Percentiles rank a stretch among this genome's conserved stretches.
Evolutionary conservation across 2,888 invertebrate species (phyloP).

Genomic region (Merodon equestris): DNA sequence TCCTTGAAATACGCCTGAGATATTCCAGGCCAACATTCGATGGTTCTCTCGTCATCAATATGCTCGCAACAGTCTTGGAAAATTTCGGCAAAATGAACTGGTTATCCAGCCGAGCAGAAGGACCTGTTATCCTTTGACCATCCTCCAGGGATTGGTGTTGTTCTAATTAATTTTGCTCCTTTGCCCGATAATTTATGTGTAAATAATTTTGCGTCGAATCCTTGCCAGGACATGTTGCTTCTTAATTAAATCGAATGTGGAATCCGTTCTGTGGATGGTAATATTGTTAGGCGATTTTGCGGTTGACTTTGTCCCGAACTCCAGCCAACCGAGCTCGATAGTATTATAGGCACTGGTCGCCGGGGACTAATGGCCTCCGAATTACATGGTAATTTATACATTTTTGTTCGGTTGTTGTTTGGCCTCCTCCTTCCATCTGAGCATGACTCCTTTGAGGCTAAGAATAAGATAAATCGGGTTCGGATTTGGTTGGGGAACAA

Average conservation of each 20-base stretch:
- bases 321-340: too few species aligned
- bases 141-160: background rate
- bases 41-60: too few species aligned
- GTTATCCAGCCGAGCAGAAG: slow-evolving; percentile 22
- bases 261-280: slow-evolving; percentile 23
- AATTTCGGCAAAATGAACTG: background rate
- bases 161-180: slow-evolving; percentile 64
- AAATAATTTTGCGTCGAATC: slow-evolving; percentile 63
- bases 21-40: background rate
- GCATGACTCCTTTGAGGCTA: slow-evolving; percentile 21
- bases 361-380: slow-evolving; percentile 29
- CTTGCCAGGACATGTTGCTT: slow-evolving; percentile 66
- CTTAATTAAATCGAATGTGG: slow-evolving; percentile 64
- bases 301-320: slow-evolving; percentile 24
- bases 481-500: background rate
- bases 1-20: too few species aligned
- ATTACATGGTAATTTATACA: slow-evolving; percentile 57
- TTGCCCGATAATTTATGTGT: slow-evolving; percentile 64
- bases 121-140: slow-evolving; percentile 34
- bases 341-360: background rate
- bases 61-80: too few species aligned
- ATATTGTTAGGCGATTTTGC: slow-evolving; percentile 44
- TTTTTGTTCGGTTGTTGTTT: slow-evolving; percentile 13
- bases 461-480: slow-evolving; percentile 1
- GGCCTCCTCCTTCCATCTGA: too few species aligned